Base-by-base conservation (phyloP, 2,113 vertebrate species). In the Oncorhynchus nerka region DNA sequence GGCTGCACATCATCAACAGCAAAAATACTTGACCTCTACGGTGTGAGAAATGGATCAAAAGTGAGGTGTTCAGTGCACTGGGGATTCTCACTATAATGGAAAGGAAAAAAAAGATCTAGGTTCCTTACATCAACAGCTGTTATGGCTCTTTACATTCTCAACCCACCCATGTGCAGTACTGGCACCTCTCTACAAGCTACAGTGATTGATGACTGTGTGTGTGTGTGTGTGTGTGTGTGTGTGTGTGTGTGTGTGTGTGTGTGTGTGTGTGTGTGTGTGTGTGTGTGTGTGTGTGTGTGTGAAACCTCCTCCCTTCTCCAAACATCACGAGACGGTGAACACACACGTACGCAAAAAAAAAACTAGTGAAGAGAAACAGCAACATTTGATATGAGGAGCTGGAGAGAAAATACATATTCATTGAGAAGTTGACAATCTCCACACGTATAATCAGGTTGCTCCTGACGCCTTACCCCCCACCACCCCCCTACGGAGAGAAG, bases 21-120 rank as follows among this genome's bases (percentile, higher is more conserved):
- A 55, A 28, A 51, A 26, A 51, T n/a, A 26, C 26, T 51, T 28
- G 48, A 32, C 70, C 51, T 20, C 26, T 24, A 26, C 0, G 4
- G 26, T 71, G 74, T 81, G 78, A 7, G 39, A 79, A n/a, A 48
- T 5, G n/a, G 72, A 80, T 83, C 79, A 88, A 80, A 80, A 82
- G 70, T 26, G 20, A 7, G 57, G 65, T 26, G 30, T 28, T 73
- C n/a, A 68, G 55, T 34, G 8, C 26, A 66, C 64, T n/a, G 64
- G 68, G 39, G 68, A 48, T 26, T 24, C 39, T 34, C 39, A 70
- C 39, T 49, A 49, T 32, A 70, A 24, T 73, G 13, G 74, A 26
- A 70, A 73, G 34, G 28, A 0, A 83, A 68, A 80, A 68, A 79
- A 70, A 79, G 24, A 70, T 62, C 68, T 0, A 48, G n/a, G 68